Base-by-base conservation (phyloP, 2,113 vertebrate genomes). In the Mobula birostris region DNA sequence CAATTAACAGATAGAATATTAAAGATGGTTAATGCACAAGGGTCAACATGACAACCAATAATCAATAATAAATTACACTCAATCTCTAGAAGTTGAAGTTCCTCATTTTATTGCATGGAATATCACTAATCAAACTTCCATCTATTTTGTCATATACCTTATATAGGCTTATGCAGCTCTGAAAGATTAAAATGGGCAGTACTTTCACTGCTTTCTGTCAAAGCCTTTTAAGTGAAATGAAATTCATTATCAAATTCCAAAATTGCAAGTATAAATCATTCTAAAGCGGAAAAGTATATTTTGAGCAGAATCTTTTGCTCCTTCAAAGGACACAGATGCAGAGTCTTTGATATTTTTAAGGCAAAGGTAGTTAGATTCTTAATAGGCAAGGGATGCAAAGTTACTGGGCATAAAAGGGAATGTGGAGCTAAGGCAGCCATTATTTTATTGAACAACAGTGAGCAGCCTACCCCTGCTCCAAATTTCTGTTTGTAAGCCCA, bases 31-130 rank as follows among this genome's bases (percentile, higher is more conserved):
- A 88, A 14, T 88, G 83, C 56, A 88, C 27, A 63, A 88, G 61
- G 58, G 58, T 63, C 58, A 88, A 88, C 58, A 5, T 88, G 83
- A 88, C 56, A 56, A 88, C 61, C 83, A 63, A 63, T 88, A 88
- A 88, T 88, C 56, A 63, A 88, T n/a, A 29, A 15, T 15, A 70
- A 17, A 63, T 88, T 15, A 58, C n/a, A 17, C 63, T 63, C 61
- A 29, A 88, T 63, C 58, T 29, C 12, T 24, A 61, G 83, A 88
- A n/a, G 48, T 17, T 19, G 58, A 11, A 29, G 27, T 63, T 63
- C 58, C 83, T 63, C 4, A 63, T 63, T n/a, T 61, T 63, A 63
- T 4, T 87, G 56, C 83, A 87, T n/a, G 12, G 61, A 88, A 88
- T 63, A 61, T 88, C 24, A 83, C 40, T n/a, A 88, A 88, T 61